These are phyloP conservation scores for Erannis defoliaria DNA, from an alignment of 2,888 invertebrate species.

Conservation along the genomic window DNA sequence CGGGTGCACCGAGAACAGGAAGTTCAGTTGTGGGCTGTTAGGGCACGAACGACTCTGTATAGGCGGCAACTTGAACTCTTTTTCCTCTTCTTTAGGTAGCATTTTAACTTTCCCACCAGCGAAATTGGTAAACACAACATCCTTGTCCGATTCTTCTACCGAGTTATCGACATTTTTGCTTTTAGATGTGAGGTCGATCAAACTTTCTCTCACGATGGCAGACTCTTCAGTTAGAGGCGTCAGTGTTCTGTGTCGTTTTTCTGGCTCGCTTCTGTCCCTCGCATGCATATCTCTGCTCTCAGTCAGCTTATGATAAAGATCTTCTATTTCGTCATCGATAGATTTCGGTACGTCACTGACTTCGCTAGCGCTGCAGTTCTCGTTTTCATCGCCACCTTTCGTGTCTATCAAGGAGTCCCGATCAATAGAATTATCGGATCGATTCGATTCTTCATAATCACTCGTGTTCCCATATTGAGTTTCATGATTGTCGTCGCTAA, in stretches of 20 bases:
- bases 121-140: conserved; percentile 60
- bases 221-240: conserved; percentile 79
- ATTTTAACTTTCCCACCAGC: conserved; percentile 62
- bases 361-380: conserved; percentile 55
- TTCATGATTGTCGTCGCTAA: conserved; percentile 49
- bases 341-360: conserved; percentile 56
- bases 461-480: conserved; percentile 52
- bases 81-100: conserved; percentile 49
- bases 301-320: conserved; percentile 68
- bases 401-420: conserved; percentile 72
- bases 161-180: conserved; percentile 32
- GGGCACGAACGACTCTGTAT: conserved; percentile 62
- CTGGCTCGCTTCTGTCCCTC: conserved; percentile 47
- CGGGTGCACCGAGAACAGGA: conserved; percentile 59
- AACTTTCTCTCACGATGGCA: conserved; percentile 59
- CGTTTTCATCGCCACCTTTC: conserved; percentile 38
- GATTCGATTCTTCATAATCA: conserved; percentile 54
- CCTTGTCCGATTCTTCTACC: conserved; percentile 47
- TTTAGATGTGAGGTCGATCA: conserved; percentile 58
- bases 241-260: conserved; percentile 57
- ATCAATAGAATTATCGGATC: conserved; percentile 63
- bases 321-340: conserved; percentile 68
- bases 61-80: conserved; percentile 70
- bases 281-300: conserved; percentile 56
- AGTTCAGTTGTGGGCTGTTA: conserved; percentile 63